phyloP scores from a whole-genome alignment of 2,797 vertebrate species.

The Urosaurus nigricauda region DNA sequence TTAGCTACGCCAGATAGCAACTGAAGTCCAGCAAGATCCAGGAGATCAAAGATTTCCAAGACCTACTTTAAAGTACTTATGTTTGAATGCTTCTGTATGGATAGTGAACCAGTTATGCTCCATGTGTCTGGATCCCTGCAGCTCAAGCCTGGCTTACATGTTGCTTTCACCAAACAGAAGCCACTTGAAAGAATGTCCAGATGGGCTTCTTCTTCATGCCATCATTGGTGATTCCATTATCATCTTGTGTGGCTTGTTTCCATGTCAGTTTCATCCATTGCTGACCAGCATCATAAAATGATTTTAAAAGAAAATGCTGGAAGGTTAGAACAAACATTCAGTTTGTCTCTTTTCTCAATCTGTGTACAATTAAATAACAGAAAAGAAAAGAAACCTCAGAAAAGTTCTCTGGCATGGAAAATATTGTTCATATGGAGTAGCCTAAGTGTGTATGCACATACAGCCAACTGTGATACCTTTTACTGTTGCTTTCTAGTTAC shows the following conservation, averaged over 20 bases:
- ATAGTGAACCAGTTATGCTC: not conserved
- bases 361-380: slow-evolving; percentile 1
- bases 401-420: not conserved
- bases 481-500: not conserved
- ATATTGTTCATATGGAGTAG: not conserved
- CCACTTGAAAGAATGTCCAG: not conserved
- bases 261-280: not conserved
- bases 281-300: not conserved
- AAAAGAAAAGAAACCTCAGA: not conserved
- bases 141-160: not conserved
- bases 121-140: not conserved
- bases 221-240: not conserved
- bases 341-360: not conserved
- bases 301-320: not conserved
- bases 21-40: not conserved
- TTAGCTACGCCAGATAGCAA: not conserved
- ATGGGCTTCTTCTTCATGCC: not conserved
- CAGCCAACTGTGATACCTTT: not conserved
- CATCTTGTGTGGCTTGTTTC: not conserved
- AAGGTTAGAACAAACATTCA: not conserved
- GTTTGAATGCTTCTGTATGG: not conserved
- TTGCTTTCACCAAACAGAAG: not conserved
- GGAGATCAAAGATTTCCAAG: not conserved
- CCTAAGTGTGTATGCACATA: not conserved
- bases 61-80: not conserved